Conservation (phyloP, 2,888 invertebrate genomes). For the Neria commutata region DNA sequence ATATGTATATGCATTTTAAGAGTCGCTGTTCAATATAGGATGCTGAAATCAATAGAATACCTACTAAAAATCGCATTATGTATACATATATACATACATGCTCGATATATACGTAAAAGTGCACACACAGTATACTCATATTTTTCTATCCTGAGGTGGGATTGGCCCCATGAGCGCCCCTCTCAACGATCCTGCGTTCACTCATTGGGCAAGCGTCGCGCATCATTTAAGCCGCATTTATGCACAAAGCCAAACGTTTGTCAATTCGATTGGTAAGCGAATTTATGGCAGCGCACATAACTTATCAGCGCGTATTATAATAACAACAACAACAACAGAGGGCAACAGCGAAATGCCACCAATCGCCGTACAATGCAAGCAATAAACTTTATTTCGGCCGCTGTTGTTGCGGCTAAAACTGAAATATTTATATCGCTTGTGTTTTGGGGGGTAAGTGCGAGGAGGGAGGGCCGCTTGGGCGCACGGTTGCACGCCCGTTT, state of each 20-base stretch:
- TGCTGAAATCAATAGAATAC: too few species aligned
- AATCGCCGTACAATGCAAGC: constrained; percentile 21
- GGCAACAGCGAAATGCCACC: neutral
- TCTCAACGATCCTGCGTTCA: too few species aligned
- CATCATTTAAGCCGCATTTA: constrained; percentile 30
- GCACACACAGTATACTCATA: too few species aligned
- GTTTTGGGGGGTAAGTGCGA: neutral
- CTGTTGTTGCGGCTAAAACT: constrained; percentile 45
- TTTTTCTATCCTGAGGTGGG: too few species aligned
- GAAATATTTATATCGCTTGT: constrained; percentile 43
- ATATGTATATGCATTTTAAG: too few species aligned
- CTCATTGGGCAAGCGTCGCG: too few species aligned
- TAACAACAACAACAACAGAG: constrained; percentile 25
- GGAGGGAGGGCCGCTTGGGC: constrained; percentile 11
- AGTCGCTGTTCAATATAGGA: too few species aligned
- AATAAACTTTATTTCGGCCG: constrained; percentile 42
- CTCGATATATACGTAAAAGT: too few species aligned
- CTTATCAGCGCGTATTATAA: constrained; percentile 39
- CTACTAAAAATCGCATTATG: too few species aligned
- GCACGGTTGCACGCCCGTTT: constrained; percentile 21
- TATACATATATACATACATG: too few species aligned
- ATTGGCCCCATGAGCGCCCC: too few species aligned
- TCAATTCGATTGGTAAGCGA: constrained; percentile 48
- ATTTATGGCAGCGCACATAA: constrained; percentile 49
- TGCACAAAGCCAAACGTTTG: constrained; percentile 42